A percentile compares a stretch with the other conserved stretches of the same genome.
Evolutionary conservation across 2,797 vertebrate genomes (phyloP).

Genomic region (Argya squamiceps): DNA sequence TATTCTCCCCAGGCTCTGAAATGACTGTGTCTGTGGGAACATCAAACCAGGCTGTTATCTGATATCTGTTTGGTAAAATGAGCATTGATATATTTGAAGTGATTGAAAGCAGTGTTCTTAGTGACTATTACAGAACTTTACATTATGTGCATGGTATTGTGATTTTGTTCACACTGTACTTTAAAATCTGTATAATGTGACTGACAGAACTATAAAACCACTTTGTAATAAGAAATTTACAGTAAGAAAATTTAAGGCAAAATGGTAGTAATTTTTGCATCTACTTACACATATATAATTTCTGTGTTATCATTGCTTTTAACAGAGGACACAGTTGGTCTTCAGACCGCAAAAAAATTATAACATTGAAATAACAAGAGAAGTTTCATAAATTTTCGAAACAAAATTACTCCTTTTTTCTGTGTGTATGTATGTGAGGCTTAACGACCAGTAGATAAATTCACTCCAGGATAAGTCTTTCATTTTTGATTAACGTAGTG

Average conservation of each 20-base stretch:
- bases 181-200: neutral
- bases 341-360: neutral
- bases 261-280: neutral
- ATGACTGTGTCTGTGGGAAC: neutral
- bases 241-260: neutral
- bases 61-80: neutral
- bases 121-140: neutral
- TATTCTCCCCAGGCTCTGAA: neutral
- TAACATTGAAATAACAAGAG: neutral
- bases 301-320: neutral
- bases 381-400: neutral
- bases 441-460: neutral
- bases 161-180: neutral
- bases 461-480: neutral
- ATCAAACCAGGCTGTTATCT: neutral
- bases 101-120: neutral
- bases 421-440: neutral
- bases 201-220: neutral
- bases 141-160: neutral
- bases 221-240: neutral
- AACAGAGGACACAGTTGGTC: neutral
- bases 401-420: neutral
- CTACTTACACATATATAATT: neutral
- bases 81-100: neutral
- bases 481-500: neutral